Conservation (phyloP, 2,113 vertebrate genomes). For the Apistogramma diplotaenia region DNA sequence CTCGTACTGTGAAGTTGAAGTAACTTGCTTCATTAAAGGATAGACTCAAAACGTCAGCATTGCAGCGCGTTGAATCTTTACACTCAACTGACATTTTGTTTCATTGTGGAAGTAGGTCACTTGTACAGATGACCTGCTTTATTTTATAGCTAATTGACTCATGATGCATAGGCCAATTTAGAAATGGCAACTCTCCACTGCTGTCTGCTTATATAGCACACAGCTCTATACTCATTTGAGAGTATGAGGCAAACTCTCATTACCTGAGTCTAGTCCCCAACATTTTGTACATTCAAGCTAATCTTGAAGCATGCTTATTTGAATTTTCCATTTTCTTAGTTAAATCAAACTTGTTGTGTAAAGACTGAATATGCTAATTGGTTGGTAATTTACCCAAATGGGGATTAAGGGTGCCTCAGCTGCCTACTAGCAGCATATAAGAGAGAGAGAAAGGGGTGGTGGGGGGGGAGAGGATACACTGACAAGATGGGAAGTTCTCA, state of each 20-base stretch:
- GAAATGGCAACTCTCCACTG: constrained; percentile 34
- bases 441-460: too few species aligned
- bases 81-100: constrained; percentile 3
- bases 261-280: not conserved
- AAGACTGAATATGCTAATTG: not conserved
- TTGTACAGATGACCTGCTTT: constrained; percentile 42
- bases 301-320: not conserved
- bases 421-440: not conserved
- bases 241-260: not conserved
- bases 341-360: not conserved
- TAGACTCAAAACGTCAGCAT: not conserved
- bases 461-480: not conserved
- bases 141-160: constrained; percentile 37
- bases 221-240: constrained; percentile 2
- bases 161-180: constrained; percentile 24
- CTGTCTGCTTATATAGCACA: not conserved
- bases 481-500: constrained; percentile 61
- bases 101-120: constrained; percentile 33
- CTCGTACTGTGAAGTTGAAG: not conserved
- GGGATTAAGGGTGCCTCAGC: not conserved
- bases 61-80: not conserved
- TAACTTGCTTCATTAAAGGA: not conserved
- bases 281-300: not conserved
- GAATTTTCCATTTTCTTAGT: not conserved
- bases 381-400: not conserved